Conservation (phyloP, 2,888 invertebrate species). For the Timema cristinae region DNA sequence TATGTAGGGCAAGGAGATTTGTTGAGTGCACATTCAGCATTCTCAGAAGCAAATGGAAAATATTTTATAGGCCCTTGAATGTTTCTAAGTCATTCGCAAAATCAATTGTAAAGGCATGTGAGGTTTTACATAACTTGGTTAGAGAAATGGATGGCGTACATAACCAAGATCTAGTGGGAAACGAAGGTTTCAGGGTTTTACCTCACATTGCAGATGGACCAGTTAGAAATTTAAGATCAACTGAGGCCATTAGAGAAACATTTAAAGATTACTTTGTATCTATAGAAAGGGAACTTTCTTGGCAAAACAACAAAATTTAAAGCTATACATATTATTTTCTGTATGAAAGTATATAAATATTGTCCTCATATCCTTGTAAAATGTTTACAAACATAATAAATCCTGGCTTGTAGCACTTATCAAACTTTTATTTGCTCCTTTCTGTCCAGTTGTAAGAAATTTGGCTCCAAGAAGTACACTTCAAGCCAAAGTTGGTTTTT, state of each 20-base stretch:
- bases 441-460: background rate
- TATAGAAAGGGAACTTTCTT: background rate
- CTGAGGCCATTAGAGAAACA: background rate
- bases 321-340: background rate
- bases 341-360: background rate
- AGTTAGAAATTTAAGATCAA: background rate
- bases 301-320: background rate
- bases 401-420: background rate
- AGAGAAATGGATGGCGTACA: slow-evolving; percentile 2
- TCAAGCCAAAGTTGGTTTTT: background rate
- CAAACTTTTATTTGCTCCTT: slow-evolving; percentile 6
- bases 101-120: background rate
- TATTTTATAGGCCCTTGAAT: too few relatives aligned
- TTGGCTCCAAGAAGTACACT: background rate
- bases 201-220: background rate
- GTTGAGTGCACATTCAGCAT: too few relatives aligned
- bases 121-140: slow-evolving; percentile 1
- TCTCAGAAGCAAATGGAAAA: too few relatives aligned
- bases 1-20: too few relatives aligned
- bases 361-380: background rate
- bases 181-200: background rate
- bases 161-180: background rate
- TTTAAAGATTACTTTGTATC: slow-evolving; percentile 1
- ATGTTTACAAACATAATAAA: background rate
- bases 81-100: background rate